These are phyloP conservation scores for Gila robusta DNA, from an alignment of 2,797 vertebrate species.

Conservation along the genomic window DNA sequence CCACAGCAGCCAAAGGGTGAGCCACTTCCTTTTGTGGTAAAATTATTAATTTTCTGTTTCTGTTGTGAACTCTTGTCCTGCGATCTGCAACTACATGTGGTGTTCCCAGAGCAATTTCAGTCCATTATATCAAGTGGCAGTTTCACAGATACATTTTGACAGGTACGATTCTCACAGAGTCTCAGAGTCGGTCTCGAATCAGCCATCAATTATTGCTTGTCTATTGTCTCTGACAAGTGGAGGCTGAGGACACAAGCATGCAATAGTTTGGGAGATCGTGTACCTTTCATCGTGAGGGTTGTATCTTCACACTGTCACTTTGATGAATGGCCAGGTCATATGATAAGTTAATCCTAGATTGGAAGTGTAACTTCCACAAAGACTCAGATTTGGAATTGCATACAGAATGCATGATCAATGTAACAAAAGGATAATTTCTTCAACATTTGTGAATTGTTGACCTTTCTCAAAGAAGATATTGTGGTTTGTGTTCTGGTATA, in stretches of 20 bases:
- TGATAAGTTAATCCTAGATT: conserved; percentile 61
- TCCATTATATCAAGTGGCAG: conserved; percentile 67
- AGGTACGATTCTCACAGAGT: conserved; percentile 77
- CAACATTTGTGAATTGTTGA: too few species aligned
- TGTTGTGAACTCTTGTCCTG: conserved; percentile 47
- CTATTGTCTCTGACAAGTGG: conserved; percentile 78
- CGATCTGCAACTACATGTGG: conserved; percentile 41
- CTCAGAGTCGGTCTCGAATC: conserved; percentile 66
- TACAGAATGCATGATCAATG: background rate
- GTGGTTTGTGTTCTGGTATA: background rate
- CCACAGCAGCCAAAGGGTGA: conserved; percentile 49
- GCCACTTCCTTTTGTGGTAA: conserved; percentile 58
- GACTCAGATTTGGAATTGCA: background rate
- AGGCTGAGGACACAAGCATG: conserved; percentile 74
- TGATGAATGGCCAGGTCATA: conserved; percentile 80
- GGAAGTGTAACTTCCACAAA: background rate
- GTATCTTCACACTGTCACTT: conserved; percentile 74
- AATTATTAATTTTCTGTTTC: conserved; percentile 58
- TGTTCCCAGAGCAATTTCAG: conserved; percentile 59
- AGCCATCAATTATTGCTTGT: conserved; percentile 75
- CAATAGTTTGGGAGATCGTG: conserved; percentile 76
- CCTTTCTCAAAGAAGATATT: background rate
- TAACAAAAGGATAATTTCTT: too few species aligned
- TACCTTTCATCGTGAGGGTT: conserved; percentile 67
- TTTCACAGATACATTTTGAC: conserved; percentile 77